Base-by-base conservation (phyloP, 2,797 vertebrate species). In the Emys orbicularis region DNA sequence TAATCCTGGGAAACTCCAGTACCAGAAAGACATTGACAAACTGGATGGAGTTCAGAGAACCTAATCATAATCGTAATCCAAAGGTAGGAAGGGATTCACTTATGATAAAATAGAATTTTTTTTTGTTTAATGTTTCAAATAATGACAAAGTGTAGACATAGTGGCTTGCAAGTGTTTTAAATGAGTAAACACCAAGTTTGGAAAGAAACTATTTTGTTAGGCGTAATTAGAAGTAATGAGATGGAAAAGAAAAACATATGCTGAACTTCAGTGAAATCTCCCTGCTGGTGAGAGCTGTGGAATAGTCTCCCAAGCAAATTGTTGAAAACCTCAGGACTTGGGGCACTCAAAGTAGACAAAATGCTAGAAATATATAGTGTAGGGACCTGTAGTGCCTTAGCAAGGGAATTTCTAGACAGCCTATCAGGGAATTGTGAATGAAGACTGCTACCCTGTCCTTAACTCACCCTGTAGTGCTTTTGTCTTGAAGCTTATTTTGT, bases 401-500 rank as follows among this genome's bases (percentile, higher is more conserved):
- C 83, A 83, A 88, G 74, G 87, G 92, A 76, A 87, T 97, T 94
- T 85, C 87, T 91, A 79, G 92, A 95, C 84, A 94, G 88, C 47
- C 94, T 92, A 77, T 92, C 49, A 92, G 92, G 56, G 87, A 95
- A 83, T 89, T 90, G 47, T 59, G 83, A 83, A 84, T 92, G 90
- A 96, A 96, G 84, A 88, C 94, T 83, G 79, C 86, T 89, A 90
- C 81, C 93, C 95, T 97, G 96, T 97, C 97, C 96, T 97, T 96
- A 96, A 80, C 84, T 97, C 92, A 97, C 97, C 97, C 93, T 92
- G 81, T 96, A 83, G 92, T 4, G 9, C 94, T 97, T 97, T 97
- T 97, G 96, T 98, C 87, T 94, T 2, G 0, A 59, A 77, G 59
- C 88, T 95, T 1, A 2, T 94, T 97, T 94, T 88, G 93, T 94